These are phyloP conservation scores for Leptinotarsa undecemlineata DNA, from an alignment of 1,140 invertebrate genomes.

Conservation along the genomic window DNA sequence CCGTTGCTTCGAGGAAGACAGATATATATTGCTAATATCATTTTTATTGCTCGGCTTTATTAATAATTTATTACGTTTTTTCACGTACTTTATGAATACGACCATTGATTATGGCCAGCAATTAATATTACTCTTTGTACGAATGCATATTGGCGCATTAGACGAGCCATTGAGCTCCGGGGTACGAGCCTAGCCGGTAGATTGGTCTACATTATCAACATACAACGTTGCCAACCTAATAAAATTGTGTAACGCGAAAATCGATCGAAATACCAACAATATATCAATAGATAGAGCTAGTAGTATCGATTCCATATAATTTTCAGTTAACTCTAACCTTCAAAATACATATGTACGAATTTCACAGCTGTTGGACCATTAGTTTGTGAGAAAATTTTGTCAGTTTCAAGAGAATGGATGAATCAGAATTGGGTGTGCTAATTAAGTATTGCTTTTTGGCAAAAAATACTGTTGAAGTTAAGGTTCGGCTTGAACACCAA, in stretches of 20 bases:
- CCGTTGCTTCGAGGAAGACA: slow-evolving; percentile 24
- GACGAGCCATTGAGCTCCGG: background rate
- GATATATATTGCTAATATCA: slow-evolving; percentile 24
- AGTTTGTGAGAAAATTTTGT: no score
- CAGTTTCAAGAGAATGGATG: no score
- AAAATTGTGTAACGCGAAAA: background rate
- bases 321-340: no score
- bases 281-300: no score
- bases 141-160: slow-evolving; percentile 20
- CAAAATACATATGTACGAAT: no score
- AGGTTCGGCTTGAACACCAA: no score
- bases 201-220: slow-evolving; percentile 11
- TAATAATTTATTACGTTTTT: slow-evolving; percentile 27
- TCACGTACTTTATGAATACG: slow-evolving; percentile 22
- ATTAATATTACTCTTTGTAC: slow-evolving; percentile 19
- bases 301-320: no score
- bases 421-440: no score
- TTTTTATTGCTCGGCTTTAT: slow-evolving; percentile 23
- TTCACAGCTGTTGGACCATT: no score
- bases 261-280: no score
- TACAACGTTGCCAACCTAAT: background rate
- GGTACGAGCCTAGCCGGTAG: background rate
- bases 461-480: no score
- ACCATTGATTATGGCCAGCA: slow-evolving; percentile 14
- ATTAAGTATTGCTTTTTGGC: no score